phyloP scores from a whole-genome alignment of 2,797 vertebrate species.

The Antennarius maculatus region DNA sequence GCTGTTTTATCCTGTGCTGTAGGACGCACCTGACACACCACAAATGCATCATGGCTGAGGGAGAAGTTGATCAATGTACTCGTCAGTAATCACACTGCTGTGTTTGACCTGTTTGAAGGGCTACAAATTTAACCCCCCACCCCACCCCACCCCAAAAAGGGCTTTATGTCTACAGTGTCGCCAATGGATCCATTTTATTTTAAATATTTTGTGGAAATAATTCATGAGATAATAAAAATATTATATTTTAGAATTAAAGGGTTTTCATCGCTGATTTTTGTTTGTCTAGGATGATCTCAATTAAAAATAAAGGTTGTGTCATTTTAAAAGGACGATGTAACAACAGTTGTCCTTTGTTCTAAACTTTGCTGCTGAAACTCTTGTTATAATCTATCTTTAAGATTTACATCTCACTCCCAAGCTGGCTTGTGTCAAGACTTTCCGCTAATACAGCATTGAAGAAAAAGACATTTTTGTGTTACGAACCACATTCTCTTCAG shows the following conservation, averaged over 20 bases:
- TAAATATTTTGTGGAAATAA: neutral
- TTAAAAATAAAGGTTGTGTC: neutral
- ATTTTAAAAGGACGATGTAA: neutral
- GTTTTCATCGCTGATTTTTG: neutral
- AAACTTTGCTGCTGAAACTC: neutral
- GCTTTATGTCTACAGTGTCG: neutral
- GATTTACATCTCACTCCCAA: slow-evolving; percentile 4
- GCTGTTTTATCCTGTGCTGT: slow-evolving; percentile 67
- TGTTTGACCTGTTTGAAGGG: slow-evolving; percentile 24
- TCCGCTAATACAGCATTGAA: neutral
- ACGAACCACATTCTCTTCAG: neutral
- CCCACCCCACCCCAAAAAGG: too few relatives aligned
- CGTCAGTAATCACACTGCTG: slow-evolving; percentile 41
- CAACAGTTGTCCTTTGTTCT: neutral
- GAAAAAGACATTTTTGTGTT: neutral
- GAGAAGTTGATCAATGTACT: slow-evolving; percentile 44
- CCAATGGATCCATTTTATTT: neutral
- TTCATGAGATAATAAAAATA: neutral
- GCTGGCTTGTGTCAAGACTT: neutral
- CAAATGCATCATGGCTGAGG: slow-evolving; percentile 42
- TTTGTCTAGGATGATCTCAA: neutral
- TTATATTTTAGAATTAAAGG: neutral
- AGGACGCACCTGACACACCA: slow-evolving; percentile 72
- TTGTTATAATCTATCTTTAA: neutral
- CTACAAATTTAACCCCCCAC: neutral